phyloP scores from a whole-genome alignment of 2,113 vertebrate species.

The Pachypanchax playfairii region DNA sequence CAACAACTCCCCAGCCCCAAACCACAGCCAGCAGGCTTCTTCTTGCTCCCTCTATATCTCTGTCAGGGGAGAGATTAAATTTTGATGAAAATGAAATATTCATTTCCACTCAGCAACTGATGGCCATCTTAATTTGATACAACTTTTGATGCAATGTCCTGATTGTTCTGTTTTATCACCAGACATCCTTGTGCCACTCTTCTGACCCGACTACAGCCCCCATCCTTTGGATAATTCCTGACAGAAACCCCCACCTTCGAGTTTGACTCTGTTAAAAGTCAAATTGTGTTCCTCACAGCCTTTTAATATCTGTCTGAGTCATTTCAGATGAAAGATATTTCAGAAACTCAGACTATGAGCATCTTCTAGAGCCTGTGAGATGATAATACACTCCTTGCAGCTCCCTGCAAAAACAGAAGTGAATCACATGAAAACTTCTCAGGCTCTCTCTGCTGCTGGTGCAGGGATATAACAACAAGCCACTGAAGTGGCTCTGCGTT shows the following conservation, averaged over 20 bases:
- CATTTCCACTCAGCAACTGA: constrained; percentile 68
- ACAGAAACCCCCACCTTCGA: constrained; percentile 30
- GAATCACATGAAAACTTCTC: constrained; percentile 62
- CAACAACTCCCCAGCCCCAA: constrained; percentile 55
- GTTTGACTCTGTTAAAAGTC: constrained; percentile 55
- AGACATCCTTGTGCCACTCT: constrained; percentile 20
- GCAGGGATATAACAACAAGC: constrained; percentile 58
- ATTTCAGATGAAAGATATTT: constrained; percentile 67
- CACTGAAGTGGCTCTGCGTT: constrained; percentile 62
- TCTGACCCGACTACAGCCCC: constrained; percentile 2
- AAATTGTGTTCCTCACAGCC: constrained; percentile 32
- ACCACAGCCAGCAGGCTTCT: constrained; percentile 46
- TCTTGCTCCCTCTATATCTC: constrained; percentile 37
- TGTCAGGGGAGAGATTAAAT: constrained; percentile 67
- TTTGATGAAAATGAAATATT: constrained; percentile 79
- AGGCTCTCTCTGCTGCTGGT: constrained; percentile 44
- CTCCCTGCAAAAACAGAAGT: constrained; percentile 45
- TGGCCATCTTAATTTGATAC: constrained; percentile 68
- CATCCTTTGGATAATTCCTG: constrained; percentile 47
- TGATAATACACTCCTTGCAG: constrained; percentile 35
- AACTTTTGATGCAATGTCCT: constrained; percentile 52
- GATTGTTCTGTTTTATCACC: constrained; percentile 52
- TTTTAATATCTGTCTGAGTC: constrained; percentile 62
- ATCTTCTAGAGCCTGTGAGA: constrained; percentile 45
- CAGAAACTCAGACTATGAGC: constrained; percentile 34